Base-by-base conservation (phyloP, 1,140 invertebrate species). In the Saccostrea cuccullata region DNA sequence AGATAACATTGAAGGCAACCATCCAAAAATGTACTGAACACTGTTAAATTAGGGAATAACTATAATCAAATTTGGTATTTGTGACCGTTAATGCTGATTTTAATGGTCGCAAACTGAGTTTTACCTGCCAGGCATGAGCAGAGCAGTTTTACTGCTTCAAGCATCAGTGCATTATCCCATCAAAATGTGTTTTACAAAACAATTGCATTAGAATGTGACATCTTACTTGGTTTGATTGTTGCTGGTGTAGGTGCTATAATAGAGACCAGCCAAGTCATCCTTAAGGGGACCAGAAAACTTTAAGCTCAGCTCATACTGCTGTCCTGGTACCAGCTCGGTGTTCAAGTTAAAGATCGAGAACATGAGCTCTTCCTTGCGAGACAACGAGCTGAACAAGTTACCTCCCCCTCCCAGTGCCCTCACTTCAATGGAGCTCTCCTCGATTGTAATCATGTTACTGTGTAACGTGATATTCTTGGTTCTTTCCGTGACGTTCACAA, bases 381-480 rank as follows among this genome's bases (percentile, higher is more conserved):
- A 85, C 6, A 86, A 64, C 2, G 23, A 93, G 92, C 0, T 95
- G 94, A 1, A 92, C 92, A 4, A 26, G 85, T 73, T 58, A 85
- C 67, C 47, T 30, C 17, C 17, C 13, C 60, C 30, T 15, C 40
- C 36, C 26, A 67, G 2, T n/a, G 30, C 20, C 20, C n/a, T 26
- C 91, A 89, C 60, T 64, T 26, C 36, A 13, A 93, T 85, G 11
- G 86, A 86, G 8, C n/a, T 47, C n/a, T 89, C 86, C 73, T 86
- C 70, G 40, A 94, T 90, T 12, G 82, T 90, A 11, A 94, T 89
- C n/a, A 91, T 84, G 9, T 91, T 92, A 0, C 96, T 95, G 91
- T 98, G 97, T 0, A 98, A 93, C 0, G 96, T 96, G 73, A 98
- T 96, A 84, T 96, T 96, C 15, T 96, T 95, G 0, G 97, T 97